These are phyloP conservation scores for Cryptus viduatorius DNA, from an alignment of 2,888 invertebrate species.

Conservation along the genomic window DNA sequence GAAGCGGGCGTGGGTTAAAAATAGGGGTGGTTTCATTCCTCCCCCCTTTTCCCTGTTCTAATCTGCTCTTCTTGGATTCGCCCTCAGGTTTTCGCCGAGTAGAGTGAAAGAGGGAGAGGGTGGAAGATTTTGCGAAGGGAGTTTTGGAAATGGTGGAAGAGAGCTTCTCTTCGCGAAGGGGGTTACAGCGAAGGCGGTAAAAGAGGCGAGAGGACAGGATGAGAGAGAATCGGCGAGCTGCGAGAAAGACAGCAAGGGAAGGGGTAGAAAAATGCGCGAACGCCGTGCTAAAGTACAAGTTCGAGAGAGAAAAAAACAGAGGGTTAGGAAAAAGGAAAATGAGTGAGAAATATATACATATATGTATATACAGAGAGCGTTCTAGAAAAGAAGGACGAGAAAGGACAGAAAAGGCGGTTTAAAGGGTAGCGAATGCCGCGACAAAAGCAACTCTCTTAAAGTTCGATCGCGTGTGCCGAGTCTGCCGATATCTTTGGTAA, in stretches of 20 bases:
- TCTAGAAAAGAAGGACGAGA: conserved; percentile 46
- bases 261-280: conserved; percentile 56
- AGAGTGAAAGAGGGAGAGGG: conserved; percentile 65
- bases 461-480: conserved; percentile 78
- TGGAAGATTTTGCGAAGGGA: conserved; percentile 52
- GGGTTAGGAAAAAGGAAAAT: conserved; percentile 41
- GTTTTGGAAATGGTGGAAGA: conserved; percentile 40
- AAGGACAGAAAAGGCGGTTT: conserved; percentile 74
- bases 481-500: conserved; percentile 77
- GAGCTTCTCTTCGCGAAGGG: neutral
- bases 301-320: conserved; percentile 45
- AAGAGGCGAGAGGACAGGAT: conserved; percentile 54
- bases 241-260: conserved; percentile 67
- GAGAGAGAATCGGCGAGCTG: conserved; percentile 67
- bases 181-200: conserved; percentile 54
- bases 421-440: conserved; percentile 82
- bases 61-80: conserved; percentile 85
- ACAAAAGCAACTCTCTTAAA: conserved; percentile 82
- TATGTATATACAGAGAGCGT: no score
- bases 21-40: conserved; percentile 76
- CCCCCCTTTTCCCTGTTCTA: conserved; percentile 78
- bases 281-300: conserved; percentile 62
- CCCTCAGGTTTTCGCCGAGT: conserved; percentile 77
- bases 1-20: conserved; percentile 50
- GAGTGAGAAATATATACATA: conserved; percentile 46